These are phyloP conservation scores for Byasa hedistus DNA, from an alignment of 2,888 invertebrate species.

Conservation along the genomic window DNA sequence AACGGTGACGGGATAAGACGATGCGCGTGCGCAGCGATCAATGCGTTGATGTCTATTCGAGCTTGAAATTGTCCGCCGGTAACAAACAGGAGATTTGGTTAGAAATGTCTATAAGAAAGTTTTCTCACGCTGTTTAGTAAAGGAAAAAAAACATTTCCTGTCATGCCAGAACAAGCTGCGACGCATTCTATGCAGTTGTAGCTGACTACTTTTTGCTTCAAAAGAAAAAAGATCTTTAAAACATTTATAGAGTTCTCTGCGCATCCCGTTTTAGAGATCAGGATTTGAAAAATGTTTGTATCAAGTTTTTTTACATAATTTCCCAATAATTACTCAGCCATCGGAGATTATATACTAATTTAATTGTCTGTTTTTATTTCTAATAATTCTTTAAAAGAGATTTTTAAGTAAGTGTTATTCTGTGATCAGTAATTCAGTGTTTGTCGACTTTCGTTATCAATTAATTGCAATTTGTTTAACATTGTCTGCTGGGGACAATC, in stretches of 20 bases:
- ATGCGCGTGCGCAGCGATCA: conserved; percentile 17
- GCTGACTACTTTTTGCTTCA: conserved; percentile 9
- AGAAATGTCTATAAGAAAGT: conserved; percentile 21
- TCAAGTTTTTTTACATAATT: background rate
- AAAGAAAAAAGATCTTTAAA: conserved; percentile 10
- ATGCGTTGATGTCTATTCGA: conserved; percentile 19
- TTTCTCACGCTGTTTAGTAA: conserved; percentile 26
- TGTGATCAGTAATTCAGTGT: background rate
- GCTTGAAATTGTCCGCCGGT: conserved; percentile 23
- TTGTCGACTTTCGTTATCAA: background rate
- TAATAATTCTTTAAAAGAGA: too few species aligned
- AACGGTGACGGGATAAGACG: conserved; percentile 10
- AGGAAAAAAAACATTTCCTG: conserved; percentile 22
- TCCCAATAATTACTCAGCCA: background rate
- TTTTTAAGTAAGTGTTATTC: background rate
- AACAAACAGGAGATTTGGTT: conserved; percentile 20
- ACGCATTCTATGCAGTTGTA: conserved; percentile 13
- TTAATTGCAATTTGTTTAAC: background rate
- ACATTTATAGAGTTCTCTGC: background rate
- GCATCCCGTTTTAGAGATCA: background rate
- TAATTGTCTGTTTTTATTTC: too few species aligned
- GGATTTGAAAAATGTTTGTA: background rate
- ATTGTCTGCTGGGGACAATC: background rate
- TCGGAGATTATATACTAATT: too few species aligned
- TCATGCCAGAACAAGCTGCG: conserved; percentile 14